Evolutionary conservation across 2,113 vertebrate genomes (phyloP).

Genomic region (Kryptolebias marmoratus): DNA sequence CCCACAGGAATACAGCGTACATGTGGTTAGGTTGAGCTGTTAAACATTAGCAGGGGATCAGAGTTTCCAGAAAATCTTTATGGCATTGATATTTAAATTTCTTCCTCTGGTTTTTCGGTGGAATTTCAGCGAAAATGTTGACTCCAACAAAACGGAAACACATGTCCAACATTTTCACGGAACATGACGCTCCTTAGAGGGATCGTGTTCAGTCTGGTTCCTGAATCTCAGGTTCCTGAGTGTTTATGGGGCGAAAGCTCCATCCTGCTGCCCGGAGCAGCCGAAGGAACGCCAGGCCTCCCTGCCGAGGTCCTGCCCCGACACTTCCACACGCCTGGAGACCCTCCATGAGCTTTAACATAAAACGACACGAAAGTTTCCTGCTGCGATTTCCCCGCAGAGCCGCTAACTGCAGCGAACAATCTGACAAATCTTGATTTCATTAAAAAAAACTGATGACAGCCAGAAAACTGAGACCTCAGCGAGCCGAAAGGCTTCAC

Average conservation of each 20-base stretch:
- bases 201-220: neutral
- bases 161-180: neutral
- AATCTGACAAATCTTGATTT: slow-evolving; percentile 29
- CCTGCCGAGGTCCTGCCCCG: neutral
- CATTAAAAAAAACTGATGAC: slow-evolving; percentile 1
- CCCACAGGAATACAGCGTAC: too few relatives aligned
- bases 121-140: neutral
- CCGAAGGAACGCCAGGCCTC: neutral
- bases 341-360: neutral
- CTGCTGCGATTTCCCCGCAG: neutral
- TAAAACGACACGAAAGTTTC: neutral
- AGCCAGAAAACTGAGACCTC: too few relatives aligned
- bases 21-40: too few relatives aligned
- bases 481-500: too few relatives aligned
- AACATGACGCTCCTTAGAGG: neutral
- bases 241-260: neutral
- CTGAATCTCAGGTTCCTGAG: neutral
- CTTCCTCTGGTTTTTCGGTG: neutral
- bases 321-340: neutral
- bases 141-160: neutral
- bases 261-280: neutral
- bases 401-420: neutral
- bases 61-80: too few relatives aligned
- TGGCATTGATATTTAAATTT: too few relatives aligned
- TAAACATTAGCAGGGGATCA: too few relatives aligned